phyloP scores from a whole-genome alignment of 2,797 vertebrate genomes.

The Coracias cyanogaster region DNA sequence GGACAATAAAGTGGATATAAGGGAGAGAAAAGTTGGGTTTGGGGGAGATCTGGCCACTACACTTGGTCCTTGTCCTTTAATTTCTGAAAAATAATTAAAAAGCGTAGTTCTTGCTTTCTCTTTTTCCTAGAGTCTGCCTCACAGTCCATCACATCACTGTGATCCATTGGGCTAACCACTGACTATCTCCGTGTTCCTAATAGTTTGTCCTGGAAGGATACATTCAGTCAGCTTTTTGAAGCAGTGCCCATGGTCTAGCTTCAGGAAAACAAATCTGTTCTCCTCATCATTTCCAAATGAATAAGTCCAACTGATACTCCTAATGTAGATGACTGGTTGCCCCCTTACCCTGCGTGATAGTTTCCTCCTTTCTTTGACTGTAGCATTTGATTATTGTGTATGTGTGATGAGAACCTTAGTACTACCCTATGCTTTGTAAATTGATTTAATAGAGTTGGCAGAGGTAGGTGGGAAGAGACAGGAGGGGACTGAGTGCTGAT shows the following conservation, averaged over 20 bases:
- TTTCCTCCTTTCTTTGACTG: not conserved
- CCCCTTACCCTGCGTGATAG: not conserved
- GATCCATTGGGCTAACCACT: not conserved
- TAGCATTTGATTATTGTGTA: not conserved
- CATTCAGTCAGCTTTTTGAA: not conserved
- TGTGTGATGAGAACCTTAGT: not conserved
- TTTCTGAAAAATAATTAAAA: not conserved
- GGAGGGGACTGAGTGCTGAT: not conserved
- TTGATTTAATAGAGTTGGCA: not conserved
- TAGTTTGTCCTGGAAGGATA: not conserved
- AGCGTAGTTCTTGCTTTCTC: not conserved
- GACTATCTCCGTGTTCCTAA: not conserved
- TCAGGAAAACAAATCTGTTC: not conserved
- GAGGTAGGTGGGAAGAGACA: not conserved
- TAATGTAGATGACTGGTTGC: accelerated
- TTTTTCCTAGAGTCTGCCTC: not conserved
- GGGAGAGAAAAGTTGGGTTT: not conserved
- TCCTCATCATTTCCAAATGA: not conserved
- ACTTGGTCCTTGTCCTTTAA: not conserved
- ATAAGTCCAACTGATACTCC: not conserved
- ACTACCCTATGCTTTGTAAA: not conserved
- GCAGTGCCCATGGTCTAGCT: not conserved
- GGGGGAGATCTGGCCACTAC: not conserved
- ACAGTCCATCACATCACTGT: not conserved
- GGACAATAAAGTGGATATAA: not conserved